A percentile compares a stretch with the other conserved stretches of the same genome.
Evolutionary conservation across 1,140 invertebrate species (phyloP).

Genomic region (Drosophila albomicans): DNA sequence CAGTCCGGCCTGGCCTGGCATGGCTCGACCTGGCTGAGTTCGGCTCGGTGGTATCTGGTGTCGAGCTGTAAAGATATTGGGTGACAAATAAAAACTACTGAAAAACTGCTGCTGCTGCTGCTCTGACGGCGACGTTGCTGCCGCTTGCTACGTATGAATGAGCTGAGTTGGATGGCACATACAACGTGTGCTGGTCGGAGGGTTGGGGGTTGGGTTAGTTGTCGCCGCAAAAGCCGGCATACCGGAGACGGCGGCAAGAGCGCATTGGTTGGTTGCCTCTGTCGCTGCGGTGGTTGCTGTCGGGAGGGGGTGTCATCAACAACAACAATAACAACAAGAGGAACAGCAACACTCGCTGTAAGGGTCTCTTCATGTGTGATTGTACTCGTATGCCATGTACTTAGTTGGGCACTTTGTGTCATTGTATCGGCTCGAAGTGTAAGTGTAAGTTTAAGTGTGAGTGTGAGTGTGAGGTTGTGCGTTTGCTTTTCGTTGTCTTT

Average conservation of each 20-base stretch:
- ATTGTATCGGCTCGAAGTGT: constrained; percentile 54
- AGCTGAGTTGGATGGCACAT: constrained; percentile 51
- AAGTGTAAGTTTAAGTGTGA: constrained; percentile 28
- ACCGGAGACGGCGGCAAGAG: constrained; percentile 51
- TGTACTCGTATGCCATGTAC: constrained; percentile 46
- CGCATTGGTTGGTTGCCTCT: constrained; percentile 66
- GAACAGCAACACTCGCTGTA: constrained; percentile 28
- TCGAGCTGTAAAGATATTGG: constrained; percentile 82
- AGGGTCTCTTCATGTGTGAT: constrained; percentile 62
- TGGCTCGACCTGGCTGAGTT: constrained; percentile 15
- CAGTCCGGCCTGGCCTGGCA: constrained; percentile 29
- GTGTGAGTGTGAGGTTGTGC: constrained; percentile 21
- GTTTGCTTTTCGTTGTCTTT: constrained; percentile 69
- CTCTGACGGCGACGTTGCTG: constrained; percentile 6
- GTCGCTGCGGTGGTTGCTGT: constrained; percentile 45
- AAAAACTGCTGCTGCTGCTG: constrained; percentile 42
- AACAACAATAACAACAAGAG: constrained; percentile 3
- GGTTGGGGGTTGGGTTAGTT: constrained; percentile 56
- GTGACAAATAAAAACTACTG: constrained; percentile 84
- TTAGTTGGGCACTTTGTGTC: constrained; percentile 63
- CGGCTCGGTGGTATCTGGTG: constrained; percentile 66
- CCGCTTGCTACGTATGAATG: constrained; percentile 74
- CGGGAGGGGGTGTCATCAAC: constrained; percentile 33
- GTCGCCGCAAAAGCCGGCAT: constrained; percentile 74
- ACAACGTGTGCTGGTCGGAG: constrained; percentile 1